Conservation (phyloP, 2,888 invertebrate genomes). For the Mycalesis mineus region DNA sequence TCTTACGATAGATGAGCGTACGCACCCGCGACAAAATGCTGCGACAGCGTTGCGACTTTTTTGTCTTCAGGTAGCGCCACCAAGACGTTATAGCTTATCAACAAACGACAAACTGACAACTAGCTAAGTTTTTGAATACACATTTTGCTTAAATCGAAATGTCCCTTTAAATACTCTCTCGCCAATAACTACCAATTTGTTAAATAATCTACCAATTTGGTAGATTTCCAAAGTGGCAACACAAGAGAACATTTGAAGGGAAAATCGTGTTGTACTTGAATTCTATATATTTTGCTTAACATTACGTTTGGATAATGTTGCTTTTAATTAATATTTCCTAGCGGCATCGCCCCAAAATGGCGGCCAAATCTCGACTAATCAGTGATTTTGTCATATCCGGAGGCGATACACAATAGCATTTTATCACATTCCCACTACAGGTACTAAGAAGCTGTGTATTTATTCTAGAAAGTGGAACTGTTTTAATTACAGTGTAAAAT, state of each 20-base stretch:
- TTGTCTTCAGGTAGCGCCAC: slow-evolving; percentile 33
- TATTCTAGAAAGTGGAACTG: slow-evolving; percentile 30
- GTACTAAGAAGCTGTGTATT: slow-evolving; percentile 33
- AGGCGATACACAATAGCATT: slow-evolving; percentile 23
- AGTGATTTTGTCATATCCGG: slow-evolving; percentile 25
- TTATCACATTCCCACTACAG: slow-evolving; percentile 23
- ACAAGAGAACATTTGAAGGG: slow-evolving; percentile 28
- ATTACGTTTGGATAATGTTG: slow-evolving; percentile 61
- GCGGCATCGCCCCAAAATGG: slow-evolving; percentile 22
- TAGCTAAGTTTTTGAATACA: slow-evolving; percentile 68
- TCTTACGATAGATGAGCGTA: slow-evolving; percentile 54
- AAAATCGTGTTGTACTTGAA: slow-evolving; percentile 28
- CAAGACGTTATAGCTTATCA: slow-evolving; percentile 44
- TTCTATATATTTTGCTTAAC: slow-evolving; percentile 63
- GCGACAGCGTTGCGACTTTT: slow-evolving; percentile 28
- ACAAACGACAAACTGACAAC: slow-evolving; percentile 63
- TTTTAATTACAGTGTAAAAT: slow-evolving; percentile 26
- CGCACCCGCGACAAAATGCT: slow-evolving; percentile 31
- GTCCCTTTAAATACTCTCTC: slow-evolving; percentile 31
- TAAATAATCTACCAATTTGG: slow-evolving; percentile 32
- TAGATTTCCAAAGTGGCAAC: slow-evolving; percentile 33
- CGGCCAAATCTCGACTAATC: slow-evolving; percentile 25
- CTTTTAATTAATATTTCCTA: slow-evolving; percentile 36
- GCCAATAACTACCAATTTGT: slow-evolving; percentile 30
- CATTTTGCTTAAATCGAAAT: slow-evolving; percentile 65